Evolutionary conservation across 2,888 invertebrate species (phyloP), one percentile per base, ranked within the genome.

Genomic region (Temnothorax rugatulus): DNA sequence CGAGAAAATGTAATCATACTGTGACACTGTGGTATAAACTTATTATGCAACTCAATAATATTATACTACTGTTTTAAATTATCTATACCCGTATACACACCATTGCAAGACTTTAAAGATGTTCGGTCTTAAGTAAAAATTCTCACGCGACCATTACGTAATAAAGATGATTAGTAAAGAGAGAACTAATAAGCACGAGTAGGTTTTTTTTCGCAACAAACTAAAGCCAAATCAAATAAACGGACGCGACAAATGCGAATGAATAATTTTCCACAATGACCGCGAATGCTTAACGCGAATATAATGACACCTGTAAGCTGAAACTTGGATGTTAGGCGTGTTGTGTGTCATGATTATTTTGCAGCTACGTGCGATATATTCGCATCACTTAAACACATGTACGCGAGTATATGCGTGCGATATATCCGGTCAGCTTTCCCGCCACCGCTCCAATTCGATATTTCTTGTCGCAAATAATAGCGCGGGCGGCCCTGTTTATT

Each of bases 261-360:
- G 18, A 66, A 66, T 44, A 66, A 66, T 15, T 25, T n/a, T 15
- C 8, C 8, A 15, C 25, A 44, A 66, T 41, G 41, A 64, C 25
- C 44, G 25, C 44, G 18, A 18, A 18, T 21, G 29, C 47, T 47
- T 91, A 91, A 91, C 89, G 88, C 82, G 91, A 90, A 91, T 91
- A 91, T 92, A 92, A 92, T 91, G 90, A 90, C 84, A 84, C 82
- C 85, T 86, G 87, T 87, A 87, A 90, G 89, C 87, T 87, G 91
- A 89, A 89, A 90, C 85, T 83, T 87, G 77, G 34, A 84, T 90
- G 90, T 91, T 89, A 84, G 71, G 64, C 84, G 81, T 84, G 83
- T 86, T 88, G 91, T 90, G 11, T 29, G 29, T 68, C 90, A 50
- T 50, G 21, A 57, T 90, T 89, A 86, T 87, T 85, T 59, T 75